These are phyloP conservation scores for Drosophila albomicans DNA, from an alignment of 1,140 invertebrate genomes.

Conservation along the genomic window DNA sequence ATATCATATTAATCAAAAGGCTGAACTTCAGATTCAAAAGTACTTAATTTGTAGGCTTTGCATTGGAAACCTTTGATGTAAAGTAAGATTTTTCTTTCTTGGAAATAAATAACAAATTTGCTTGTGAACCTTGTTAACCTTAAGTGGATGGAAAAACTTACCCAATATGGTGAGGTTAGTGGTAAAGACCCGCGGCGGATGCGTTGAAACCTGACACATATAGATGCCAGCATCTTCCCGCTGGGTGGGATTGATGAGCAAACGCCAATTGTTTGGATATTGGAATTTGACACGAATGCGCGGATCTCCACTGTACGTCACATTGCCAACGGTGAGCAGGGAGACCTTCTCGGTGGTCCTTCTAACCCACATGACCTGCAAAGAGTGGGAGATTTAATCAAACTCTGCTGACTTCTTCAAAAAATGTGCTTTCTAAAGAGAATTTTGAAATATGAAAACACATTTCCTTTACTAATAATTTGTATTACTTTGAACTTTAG, in stretches of 20 bases:
- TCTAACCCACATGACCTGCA: constrained; percentile 92
- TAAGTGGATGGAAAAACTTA: constrained; percentile 65
- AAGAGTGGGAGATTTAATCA: no score
- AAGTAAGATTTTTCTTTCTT: neutral
- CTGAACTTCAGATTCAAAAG: no score
- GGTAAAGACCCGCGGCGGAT: constrained; percentile 90
- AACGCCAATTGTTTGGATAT: constrained; percentile 94
- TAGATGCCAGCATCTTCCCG: constrained; percentile 91
- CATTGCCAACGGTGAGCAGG: constrained; percentile 90
- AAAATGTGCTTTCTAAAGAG: no score
- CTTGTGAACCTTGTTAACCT: no score
- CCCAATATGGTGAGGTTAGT: constrained; percentile 88
- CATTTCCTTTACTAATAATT: no score
- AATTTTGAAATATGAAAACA: no score
- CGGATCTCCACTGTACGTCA: constrained; percentile 90
- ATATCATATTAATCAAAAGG: no score
- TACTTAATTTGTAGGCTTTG: neutral
- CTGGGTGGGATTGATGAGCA: constrained; percentile 91
- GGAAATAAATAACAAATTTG: no score
- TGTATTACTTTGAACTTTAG: no score
- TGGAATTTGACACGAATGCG: constrained; percentile 90
- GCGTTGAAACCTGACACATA: constrained; percentile 94
- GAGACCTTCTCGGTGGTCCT: constrained; percentile 90
- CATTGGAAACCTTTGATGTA: neutral
- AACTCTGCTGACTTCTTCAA: no score